phyloP scores from a whole-genome alignment of 64 coral and sea anemone genomes.

The Hydrozoanthus tunicans region DNA sequence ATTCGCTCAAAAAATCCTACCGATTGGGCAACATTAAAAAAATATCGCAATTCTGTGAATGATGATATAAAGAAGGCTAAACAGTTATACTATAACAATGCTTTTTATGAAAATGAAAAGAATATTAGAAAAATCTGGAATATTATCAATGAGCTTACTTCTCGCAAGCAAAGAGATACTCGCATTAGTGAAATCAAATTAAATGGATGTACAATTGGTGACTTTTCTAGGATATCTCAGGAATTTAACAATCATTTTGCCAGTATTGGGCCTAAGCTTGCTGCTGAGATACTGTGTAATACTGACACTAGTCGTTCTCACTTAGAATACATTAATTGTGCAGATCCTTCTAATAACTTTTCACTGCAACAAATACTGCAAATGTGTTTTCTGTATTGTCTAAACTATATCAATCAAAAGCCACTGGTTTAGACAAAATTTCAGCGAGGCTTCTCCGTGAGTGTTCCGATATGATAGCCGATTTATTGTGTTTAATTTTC shows the following conservation, averaged over 20 bases:
- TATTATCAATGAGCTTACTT: not conserved
- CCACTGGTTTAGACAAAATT: too few relatives aligned
- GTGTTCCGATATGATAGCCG: too few relatives aligned
- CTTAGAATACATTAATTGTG: conserved; percentile 26
- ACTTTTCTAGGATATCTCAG: conserved; percentile 35
- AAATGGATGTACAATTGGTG: conserved; percentile 23
- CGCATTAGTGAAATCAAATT: not conserved
- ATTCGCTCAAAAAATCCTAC: not conserved
- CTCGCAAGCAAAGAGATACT: conserved; percentile 33
- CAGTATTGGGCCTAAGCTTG: not conserved
- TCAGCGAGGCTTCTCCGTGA: too few relatives aligned
- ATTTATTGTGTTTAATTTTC: too few relatives aligned
- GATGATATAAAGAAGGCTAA: not conserved
- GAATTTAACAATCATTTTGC: too few relatives aligned
- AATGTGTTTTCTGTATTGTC: conserved; percentile 36
- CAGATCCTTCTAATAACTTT: not conserved
- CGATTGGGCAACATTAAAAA: conserved; percentile 53
- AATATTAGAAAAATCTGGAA: not conserved
- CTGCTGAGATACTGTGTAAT: not conserved
- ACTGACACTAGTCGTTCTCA: too few relatives aligned
- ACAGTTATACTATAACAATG: not conserved
- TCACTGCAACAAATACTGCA: not conserved
- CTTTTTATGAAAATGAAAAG: conserved; percentile 17
- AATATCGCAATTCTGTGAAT: conserved; percentile 33
- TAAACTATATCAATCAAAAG: not conserved